These are phyloP conservation scores for Botia almorhae DNA, from an alignment of 2,797 vertebrate species.

Conservation along the genomic window DNA sequence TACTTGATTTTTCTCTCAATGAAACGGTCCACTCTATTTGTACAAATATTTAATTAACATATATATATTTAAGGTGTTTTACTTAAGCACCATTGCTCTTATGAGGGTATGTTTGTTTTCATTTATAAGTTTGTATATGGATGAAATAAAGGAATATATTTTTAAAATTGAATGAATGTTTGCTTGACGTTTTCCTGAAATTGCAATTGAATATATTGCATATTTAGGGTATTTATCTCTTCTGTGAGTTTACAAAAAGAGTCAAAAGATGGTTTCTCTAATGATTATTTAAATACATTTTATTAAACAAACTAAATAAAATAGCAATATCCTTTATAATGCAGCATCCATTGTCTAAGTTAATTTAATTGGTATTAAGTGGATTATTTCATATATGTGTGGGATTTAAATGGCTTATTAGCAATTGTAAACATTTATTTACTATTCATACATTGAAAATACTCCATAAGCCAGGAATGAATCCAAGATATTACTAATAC, in stretches of 20 bases:
- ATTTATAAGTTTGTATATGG: conserved; percentile 65
- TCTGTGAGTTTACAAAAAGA: not conserved
- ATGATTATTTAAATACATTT: not conserved
- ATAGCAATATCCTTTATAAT: not conserved
- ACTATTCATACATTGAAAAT: too few relatives aligned
- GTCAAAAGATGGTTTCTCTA: not conserved
- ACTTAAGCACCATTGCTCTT: conserved; percentile 66
- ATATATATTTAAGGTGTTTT: conserved; percentile 79
- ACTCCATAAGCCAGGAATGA: not conserved
- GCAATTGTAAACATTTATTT: not conserved
- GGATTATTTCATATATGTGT: not conserved
- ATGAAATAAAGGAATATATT: conserved; percentile 78
- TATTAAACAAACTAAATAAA: not conserved
- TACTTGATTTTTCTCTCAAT: conserved; percentile 55
- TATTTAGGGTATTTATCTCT: not conserved
- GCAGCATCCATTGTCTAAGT: not conserved
- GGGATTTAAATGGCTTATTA: not conserved
- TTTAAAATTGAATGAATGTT: conserved; percentile 62
- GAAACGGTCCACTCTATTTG: conserved; percentile 55
- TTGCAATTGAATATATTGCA: not conserved
- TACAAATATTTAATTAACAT: conserved; percentile 78
- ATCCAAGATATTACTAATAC: not conserved
- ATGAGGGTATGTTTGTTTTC: conserved; percentile 59
- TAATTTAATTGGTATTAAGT: not conserved
- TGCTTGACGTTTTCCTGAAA: not conserved